Evolutionary conservation across 2,888 invertebrate genomes (phyloP).

Genomic region (Boloria euphrosyne): DNA sequence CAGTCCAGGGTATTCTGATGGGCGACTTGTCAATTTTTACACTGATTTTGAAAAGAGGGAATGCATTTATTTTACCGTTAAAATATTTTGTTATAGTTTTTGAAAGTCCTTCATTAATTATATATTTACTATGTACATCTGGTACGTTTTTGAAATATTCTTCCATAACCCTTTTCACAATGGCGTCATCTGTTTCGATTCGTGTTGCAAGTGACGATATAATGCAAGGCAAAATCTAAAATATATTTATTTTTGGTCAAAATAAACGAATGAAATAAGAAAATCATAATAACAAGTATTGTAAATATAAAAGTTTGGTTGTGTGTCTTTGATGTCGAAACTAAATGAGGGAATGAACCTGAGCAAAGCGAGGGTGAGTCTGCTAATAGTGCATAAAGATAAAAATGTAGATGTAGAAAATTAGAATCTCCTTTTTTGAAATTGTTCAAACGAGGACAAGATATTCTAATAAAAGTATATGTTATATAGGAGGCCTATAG

Average conservation of each 20-base stretch:
- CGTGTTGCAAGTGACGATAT: conserved; percentile 45
- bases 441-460: too few species aligned
- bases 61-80: conserved; percentile 59
- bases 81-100: conserved; percentile 59
- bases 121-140: conserved; percentile 59
- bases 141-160: conserved; percentile 59
- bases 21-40: conserved; percentile 66
- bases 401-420: too few species aligned
- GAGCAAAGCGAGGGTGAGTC: too few species aligned
- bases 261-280: too few species aligned
- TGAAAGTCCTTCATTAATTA: conserved; percentile 60
- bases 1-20: conserved; percentile 68
- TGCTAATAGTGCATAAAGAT: too few species aligned
- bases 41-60: conserved; percentile 66
- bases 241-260: not conserved
- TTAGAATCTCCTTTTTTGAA: too few species aligned
- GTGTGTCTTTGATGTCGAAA: not conserved
- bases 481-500: too few species aligned
- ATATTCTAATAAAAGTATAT: too few species aligned
- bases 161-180: conserved; percentile 50
- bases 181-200: conserved; percentile 46
- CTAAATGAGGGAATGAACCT: too few species aligned
- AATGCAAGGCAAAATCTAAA: conserved; percentile 22
- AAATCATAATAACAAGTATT: too few species aligned
- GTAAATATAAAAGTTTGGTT: too few species aligned